These are phyloP conservation scores for Rhaphigaster nebulosa DNA, from an alignment of 2,888 invertebrate genomes.

Conservation along the genomic window DNA sequence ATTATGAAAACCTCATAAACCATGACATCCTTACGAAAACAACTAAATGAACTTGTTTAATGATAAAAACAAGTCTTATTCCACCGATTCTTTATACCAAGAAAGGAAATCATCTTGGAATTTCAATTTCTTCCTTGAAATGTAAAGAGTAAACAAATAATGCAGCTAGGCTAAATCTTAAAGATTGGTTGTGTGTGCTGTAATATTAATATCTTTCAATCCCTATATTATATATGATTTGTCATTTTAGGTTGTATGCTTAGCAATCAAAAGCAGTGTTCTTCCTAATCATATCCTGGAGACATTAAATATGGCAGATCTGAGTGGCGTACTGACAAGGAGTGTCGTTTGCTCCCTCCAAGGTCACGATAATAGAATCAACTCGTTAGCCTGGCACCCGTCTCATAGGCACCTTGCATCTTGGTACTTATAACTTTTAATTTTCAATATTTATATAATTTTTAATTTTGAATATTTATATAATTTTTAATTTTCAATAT, in stretches of 20 bases:
- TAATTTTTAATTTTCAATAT: neutral
- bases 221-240: slow-evolving; percentile 22
- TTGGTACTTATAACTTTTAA: slow-evolving; percentile 67
- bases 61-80: no score
- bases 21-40: no score
- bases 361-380: slow-evolving; percentile 73
- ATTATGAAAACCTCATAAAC: no score
- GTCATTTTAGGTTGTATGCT: slow-evolving; percentile 68
- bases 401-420: slow-evolving; percentile 72
- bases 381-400: slow-evolving; percentile 70
- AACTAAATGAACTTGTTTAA: no score
- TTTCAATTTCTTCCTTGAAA: neutral
- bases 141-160: no score
- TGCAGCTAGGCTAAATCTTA: no score
- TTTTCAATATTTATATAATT: neutral
- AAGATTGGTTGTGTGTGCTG: neutral
- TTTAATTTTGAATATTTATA: neutral
- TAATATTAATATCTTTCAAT: neutral
- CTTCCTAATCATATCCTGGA: slow-evolving; percentile 68
- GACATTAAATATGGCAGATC: slow-evolving; percentile 71
- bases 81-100: neutral
- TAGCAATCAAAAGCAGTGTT: slow-evolving; percentile 68
- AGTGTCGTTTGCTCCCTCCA: slow-evolving; percentile 70
- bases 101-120: neutral
- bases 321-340: slow-evolving; percentile 70